These are phyloP conservation scores for Mirounga angustirostris DNA, from an alignment of 2,113 vertebrate genomes.

Conservation along the genomic window DNA sequence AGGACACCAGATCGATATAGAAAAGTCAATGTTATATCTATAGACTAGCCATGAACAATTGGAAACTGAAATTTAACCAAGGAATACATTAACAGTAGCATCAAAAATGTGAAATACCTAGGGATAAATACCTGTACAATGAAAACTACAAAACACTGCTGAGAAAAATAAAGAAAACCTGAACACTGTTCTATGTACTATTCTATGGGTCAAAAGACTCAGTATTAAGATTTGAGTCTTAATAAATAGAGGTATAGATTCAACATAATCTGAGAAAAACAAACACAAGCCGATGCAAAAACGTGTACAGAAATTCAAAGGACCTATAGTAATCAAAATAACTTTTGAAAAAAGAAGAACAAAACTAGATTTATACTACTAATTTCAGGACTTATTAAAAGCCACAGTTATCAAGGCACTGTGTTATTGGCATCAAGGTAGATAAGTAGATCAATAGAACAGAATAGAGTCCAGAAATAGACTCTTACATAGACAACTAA, in stretches of 20 bases:
- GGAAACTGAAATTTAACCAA: neutral
- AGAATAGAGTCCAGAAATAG: neutral
- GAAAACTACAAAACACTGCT: neutral
- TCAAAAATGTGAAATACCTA: neutral
- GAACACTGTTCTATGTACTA: neutral
- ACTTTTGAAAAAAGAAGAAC: neutral
- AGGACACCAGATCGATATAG: neutral
- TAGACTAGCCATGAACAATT: neutral
- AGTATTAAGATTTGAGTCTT: neutral
- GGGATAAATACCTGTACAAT: neutral
- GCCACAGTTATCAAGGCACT: neutral
- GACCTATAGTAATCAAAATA: neutral
- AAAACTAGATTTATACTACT: neutral
- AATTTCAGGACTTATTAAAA: neutral
- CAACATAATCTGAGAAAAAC: neutral
- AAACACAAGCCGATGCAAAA: neutral
- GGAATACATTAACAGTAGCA: neutral
- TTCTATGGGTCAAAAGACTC: neutral
- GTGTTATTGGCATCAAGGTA: neutral
- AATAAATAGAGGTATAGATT: neutral
- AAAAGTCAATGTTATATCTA: constrained; percentile 8
- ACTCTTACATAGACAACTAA: neutral
- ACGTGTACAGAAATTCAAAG: neutral
- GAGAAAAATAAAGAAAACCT: neutral
- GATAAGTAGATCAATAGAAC: neutral